Conservation (phyloP, 2,797 vertebrate genomes). For the Pseudochirops corinnae region DNA sequence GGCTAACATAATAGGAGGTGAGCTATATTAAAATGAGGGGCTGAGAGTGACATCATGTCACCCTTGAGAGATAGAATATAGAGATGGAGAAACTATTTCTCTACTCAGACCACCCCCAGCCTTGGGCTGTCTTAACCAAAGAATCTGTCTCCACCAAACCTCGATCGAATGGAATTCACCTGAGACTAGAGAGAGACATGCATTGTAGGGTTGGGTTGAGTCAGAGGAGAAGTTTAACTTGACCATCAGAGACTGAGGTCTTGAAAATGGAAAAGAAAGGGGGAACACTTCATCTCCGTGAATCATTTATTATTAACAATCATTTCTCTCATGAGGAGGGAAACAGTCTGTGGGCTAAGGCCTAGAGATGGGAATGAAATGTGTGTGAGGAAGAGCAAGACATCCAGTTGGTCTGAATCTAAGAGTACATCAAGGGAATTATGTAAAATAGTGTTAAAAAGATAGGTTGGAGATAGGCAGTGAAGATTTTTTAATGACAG, state of each 20-base stretch:
- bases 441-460: neutral
- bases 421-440: neutral
- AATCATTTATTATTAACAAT: neutral
- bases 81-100: neutral
- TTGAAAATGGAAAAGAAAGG: neutral
- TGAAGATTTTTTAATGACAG: neutral
- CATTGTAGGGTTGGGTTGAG: neutral
- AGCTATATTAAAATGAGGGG: neutral
- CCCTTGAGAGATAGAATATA: neutral
- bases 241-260: neutral
- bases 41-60: neutral
- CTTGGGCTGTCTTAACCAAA: neutral
- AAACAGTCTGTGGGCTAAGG: neutral
- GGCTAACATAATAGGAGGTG: neutral
- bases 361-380: neutral
- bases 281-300: neutral
- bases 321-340: neutral
- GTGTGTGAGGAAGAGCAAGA: neutral
- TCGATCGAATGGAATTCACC: neutral
- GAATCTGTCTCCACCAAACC: neutral
- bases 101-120: neutral
- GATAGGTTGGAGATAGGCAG: neutral
- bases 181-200: neutral
- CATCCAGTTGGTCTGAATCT: neutral
- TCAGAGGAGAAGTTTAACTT: neutral